phyloP scores from a whole-genome alignment of 2,888 invertebrate genomes.

The Spialia ferax region DNA sequence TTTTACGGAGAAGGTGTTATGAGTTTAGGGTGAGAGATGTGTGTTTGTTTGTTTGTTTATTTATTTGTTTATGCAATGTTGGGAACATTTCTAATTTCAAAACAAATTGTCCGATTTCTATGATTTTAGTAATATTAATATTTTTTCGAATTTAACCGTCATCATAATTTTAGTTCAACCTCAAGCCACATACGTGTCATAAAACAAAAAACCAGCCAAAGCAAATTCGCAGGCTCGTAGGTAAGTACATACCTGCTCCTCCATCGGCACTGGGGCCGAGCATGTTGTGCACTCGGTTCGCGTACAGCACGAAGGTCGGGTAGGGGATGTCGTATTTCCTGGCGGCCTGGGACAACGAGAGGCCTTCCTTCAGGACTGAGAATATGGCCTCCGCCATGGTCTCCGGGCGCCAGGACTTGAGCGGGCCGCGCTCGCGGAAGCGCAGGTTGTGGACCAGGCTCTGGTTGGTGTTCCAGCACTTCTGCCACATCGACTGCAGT shows the following conservation, averaged over 20 bases:
- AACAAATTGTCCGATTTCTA: too few species aligned
- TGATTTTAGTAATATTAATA: too few species aligned
- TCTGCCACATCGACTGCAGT: conserved; percentile 98
- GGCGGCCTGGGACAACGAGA: conserved; percentile 96
- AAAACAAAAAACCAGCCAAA: not conserved
- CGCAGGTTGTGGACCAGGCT: conserved; percentile 96
- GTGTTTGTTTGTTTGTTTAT: too few species aligned
- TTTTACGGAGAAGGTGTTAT: too few species aligned
- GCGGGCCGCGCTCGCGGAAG: conserved; percentile 96
- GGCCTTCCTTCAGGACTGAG: conserved; percentile 95
- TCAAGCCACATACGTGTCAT: not conserved
- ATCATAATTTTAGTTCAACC: not conserved
- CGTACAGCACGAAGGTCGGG: conserved; percentile 97
- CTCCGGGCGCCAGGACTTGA: conserved; percentile 97
- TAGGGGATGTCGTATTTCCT: conserved; percentile 98
- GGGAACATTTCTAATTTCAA: too few species aligned
- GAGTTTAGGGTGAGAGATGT: too few species aligned
- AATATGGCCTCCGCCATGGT: conserved; percentile 98
- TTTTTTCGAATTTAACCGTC: too few species aligned
- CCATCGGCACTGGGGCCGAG: conserved; percentile 97
- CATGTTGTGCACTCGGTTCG: conserved; percentile 97
- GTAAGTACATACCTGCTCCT: conserved; percentile 90
- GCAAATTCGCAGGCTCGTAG: not conserved
- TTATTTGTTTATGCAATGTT: too few species aligned
- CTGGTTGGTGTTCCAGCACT: conserved; percentile 98